Conservation (phyloP, 1,140 invertebrate genomes). For the Psix sp. region DNA sequence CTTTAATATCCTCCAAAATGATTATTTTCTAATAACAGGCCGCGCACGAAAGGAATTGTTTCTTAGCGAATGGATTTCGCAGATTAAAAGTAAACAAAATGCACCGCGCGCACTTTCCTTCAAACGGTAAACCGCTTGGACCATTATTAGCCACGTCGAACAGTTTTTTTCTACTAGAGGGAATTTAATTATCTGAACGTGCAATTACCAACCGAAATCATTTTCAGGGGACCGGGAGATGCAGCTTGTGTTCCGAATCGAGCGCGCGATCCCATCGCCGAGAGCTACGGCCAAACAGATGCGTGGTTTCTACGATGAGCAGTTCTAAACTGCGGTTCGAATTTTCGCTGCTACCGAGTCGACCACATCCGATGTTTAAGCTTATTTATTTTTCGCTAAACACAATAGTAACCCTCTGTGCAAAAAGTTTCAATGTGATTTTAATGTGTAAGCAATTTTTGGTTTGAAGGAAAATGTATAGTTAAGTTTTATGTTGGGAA, state of each 20-base stretch:
- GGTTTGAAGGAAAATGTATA: too few species aligned
- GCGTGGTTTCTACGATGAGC: too few species aligned
- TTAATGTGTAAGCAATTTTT: too few species aligned
- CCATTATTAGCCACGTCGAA: slow-evolving; percentile 43
- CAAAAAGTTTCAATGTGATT: too few species aligned
- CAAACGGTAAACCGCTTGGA: slow-evolving; percentile 37
- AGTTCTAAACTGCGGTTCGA: too few species aligned
- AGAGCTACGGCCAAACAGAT: too few species aligned
- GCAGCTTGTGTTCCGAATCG: slow-evolving; percentile 2
- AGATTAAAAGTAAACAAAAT: too few species aligned
- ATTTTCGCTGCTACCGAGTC: too few species aligned
- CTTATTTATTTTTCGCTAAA: too few species aligned
- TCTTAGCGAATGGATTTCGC: slow-evolving; percentile 21
- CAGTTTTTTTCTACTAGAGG: slow-evolving; percentile 14
- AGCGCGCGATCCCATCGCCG: neutral
- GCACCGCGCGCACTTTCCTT: slow-evolving; percentile 38
- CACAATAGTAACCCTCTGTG: too few species aligned
- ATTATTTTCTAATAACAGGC: slow-evolving; percentile 60
- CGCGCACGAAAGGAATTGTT: slow-evolving; percentile 47
- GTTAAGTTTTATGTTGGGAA: too few species aligned
- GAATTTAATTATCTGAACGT: slow-evolving; percentile 49
- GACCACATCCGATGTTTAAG: too few species aligned
- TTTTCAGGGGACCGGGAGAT: neutral
- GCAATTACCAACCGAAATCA: slow-evolving; percentile 36
- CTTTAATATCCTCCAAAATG: slow-evolving; percentile 56